Evolutionary conservation across 2,888 invertebrate species (phyloP).

Genomic region (Oligia fasciuncula): DNA sequence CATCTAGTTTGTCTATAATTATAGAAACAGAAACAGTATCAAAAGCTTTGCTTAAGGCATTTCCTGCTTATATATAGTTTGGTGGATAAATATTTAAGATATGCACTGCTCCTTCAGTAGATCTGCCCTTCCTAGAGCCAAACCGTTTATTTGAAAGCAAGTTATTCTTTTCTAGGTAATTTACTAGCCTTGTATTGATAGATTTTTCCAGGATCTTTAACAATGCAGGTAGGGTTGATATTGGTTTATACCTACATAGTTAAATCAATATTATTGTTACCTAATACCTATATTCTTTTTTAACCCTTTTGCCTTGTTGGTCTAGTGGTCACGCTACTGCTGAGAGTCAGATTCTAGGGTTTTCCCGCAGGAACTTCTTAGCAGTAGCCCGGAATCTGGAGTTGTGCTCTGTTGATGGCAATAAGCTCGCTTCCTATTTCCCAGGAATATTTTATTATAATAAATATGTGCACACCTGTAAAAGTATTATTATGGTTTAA

Average conservation of each 20-base stretch:
- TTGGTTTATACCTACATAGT: background rate
- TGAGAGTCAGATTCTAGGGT: background rate
- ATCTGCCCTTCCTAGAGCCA: background rate
- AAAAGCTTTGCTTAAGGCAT: background rate
- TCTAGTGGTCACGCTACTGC: background rate
- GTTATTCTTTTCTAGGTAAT: background rate
- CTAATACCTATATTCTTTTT: no score
- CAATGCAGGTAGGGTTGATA: background rate
- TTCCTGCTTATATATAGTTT: background rate
- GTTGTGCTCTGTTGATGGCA: background rate
- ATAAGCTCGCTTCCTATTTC: no score
- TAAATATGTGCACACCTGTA: background rate
- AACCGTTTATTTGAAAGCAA: background rate
- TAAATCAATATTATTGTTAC: background rate
- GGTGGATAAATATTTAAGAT: background rate
- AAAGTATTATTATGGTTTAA: background rate
- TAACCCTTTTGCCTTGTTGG: background rate
- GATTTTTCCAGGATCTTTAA: background rate
- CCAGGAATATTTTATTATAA: no score
- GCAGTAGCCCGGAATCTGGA: background rate
- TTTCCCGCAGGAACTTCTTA: background rate
- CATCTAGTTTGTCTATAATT: background rate
- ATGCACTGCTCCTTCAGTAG: background rate
- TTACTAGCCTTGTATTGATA: background rate
- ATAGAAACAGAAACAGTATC: background rate